Evolutionary conservation across 2,888 invertebrate species (phyloP), one percentile per base, ranked within the genome.

Genomic region (Stenichneumon culpator): DNA sequence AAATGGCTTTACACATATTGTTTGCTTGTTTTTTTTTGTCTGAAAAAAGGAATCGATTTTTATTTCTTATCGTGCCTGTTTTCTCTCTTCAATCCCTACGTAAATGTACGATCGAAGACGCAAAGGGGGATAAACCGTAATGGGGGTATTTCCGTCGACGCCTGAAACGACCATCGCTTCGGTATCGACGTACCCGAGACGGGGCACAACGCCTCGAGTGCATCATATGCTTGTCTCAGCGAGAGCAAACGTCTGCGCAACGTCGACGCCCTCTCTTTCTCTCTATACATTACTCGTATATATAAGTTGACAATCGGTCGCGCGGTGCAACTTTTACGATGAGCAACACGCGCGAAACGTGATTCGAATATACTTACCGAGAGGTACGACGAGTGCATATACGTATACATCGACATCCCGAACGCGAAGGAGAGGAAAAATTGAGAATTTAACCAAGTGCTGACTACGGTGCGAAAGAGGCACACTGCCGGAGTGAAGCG

Each of bases 401-500:
- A 72, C 47, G 19, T 68, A 74, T 68, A 74, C 19, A 79, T 52
- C 68, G 32, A 44, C 11, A 19, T 44, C 14, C 1, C 25, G 52
- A 9, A 73, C n/a, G 44, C 28, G 74, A 69, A 36, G 47, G 75
- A 69, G 36, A 70, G 82, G 60, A 47, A 65, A 73, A 83, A 78
- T 74, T 67, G 79, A 73, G 70, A 52, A 81, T 85, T 88, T 87
- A 86, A 88, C 88, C 82, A 87, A 87, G 83, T 86, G 87, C 79
- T 79, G 86, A 54, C 85, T 87, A 72, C 60, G 79, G 60, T 77
- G 80, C 73, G 73, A 82, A 84, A 84, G 84, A 47, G 19, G 32
- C 32, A n/a, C 63, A n/a, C 39, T 11, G 39, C 2, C 39, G 9
- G 68, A 32, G 65, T 36, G 47, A 67, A 39, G 47, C 16, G 72